Evolutionary conservation across 2,797 vertebrate genomes (phyloP).

Genomic region (Hipposideros larvatus): DNA sequence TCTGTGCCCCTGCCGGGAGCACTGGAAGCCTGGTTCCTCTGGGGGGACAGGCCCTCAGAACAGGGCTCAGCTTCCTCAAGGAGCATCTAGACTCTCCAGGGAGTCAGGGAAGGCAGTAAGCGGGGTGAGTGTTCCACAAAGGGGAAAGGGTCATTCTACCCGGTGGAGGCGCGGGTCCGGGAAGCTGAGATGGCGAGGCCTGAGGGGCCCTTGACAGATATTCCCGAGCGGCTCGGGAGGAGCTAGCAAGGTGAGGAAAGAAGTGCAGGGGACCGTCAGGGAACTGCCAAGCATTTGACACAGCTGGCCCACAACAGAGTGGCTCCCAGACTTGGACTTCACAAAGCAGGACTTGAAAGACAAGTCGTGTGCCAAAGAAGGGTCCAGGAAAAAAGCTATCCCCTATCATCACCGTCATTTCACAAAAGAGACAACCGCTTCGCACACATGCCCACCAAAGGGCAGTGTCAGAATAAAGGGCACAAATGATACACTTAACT

Average conservation of each 20-base stretch:
- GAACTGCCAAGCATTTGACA: neutral
- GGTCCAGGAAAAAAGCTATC: neutral
- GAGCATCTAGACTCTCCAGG: neutral
- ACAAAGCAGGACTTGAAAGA: neutral
- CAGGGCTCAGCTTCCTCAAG: neutral
- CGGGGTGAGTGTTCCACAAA: neutral
- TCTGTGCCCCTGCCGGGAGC: neutral
- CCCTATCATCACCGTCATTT: neutral
- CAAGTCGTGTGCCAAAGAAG: neutral
- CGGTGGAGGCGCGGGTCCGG: neutral
- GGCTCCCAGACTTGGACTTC: neutral
- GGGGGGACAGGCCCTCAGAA: neutral
- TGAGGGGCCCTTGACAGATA: neutral
- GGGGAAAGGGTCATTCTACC: neutral
- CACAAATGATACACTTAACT: neutral
- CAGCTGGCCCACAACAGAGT: neutral
- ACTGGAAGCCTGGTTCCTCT: neutral
- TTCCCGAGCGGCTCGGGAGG: neutral
- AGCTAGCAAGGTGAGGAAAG: neutral
- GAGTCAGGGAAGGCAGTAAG: neutral
- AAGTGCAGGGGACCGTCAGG: neutral
- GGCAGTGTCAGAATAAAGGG: neutral
- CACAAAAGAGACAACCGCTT: neutral
- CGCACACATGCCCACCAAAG: neutral
- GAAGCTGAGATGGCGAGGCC: neutral